phyloP scores from a whole-genome alignment of 2,797 vertebrate genomes.

The Trachurus trachurus region DNA sequence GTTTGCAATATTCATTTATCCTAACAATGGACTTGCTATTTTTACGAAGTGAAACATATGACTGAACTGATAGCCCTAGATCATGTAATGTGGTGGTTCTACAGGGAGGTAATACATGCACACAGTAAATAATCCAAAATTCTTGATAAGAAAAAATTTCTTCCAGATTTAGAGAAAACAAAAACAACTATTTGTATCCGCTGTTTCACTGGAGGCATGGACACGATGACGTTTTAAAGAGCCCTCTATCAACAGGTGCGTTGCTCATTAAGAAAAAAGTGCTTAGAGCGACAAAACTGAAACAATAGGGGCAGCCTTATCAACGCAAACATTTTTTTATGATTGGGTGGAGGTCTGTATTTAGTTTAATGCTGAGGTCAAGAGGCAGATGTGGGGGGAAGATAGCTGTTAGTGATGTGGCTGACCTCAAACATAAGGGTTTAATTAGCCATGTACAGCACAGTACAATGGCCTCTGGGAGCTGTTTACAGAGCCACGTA shows the following conservation, averaged over 20 bases:
- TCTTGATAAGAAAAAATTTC: neutral
- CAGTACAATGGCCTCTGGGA: slow-evolving; percentile 15
- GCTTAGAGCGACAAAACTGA: slow-evolving; percentile 61
- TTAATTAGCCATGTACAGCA: slow-evolving; percentile 44
- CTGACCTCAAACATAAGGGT: slow-evolving; percentile 23
- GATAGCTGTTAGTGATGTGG: slow-evolving; percentile 43
- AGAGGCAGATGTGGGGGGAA: slow-evolving; percentile 59
- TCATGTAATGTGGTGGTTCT: neutral
- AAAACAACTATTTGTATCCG: neutral
- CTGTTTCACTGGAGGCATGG: slow-evolving; percentile 3
- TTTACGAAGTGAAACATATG: too few relatives aligned
- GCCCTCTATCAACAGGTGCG: slow-evolving; percentile 46
- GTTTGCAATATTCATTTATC: neutral
- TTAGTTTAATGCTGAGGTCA: slow-evolving; percentile 43
- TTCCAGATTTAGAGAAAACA: neutral
- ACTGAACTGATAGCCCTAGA: neutral
- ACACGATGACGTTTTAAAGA: slow-evolving; percentile 25
- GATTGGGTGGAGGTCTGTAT: slow-evolving; percentile 54
- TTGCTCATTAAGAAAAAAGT: slow-evolving; percentile 61
- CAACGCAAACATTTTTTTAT: slow-evolving; percentile 40
- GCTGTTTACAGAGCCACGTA: slow-evolving; percentile 9
- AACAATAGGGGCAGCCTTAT: slow-evolving; percentile 76
- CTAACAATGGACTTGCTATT: neutral
- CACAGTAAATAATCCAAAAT: neutral
- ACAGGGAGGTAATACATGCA: neutral